Base-by-base conservation (phyloP, 1,140 invertebrate species). In the Drosophila pseudoananassae region DNA sequence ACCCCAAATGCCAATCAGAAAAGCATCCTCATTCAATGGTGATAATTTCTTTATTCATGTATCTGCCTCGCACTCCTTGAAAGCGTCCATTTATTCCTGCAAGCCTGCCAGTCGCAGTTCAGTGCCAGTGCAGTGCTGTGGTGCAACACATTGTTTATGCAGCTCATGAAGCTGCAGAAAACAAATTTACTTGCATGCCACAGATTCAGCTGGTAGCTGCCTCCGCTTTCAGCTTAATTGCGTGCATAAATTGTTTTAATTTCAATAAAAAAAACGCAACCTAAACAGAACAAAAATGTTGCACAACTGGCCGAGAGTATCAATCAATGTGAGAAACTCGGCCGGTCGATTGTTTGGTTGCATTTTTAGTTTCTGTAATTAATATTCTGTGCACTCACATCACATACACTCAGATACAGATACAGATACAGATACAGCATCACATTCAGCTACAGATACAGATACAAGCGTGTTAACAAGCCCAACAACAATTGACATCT, bases 131-230 rank as follows among this genome's bases (percentile, higher is more conserved):
- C 25, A 27, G 5, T 5, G 25, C 6, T 5, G 25, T 27, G 3
- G 25, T 50, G 47, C 14, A 23, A 27, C 50, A 17, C 78, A 87
- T 87, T 87, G 74, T 12, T 69, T 54, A 87, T 87, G 82, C 82
- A 87, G 56, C 75, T 40, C 82, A 87, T 88, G 82, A 60, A 72
- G 66, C 70, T 49, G 59, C 40, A 46, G 66, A 68, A 82, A 81
- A 87, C 82, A 87, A 87, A 87, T 87, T 87, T 87, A 76, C 53
- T 78, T 78, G 82, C 83, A 87, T 87, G 83, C 82, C 82, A 78
- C 69, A 85, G 65, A 87, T 77, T 82, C 78, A 77, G 66, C 57
- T 50, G 50, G 51, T 64, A 55, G 58, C 55, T 51, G 59, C 45
- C 40, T 60, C 57, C 20, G 51, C 65, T 46, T 78, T 82, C 65